Conservation (phyloP, 2,797 vertebrate species). For the Sebastes steindachneri region DNA sequence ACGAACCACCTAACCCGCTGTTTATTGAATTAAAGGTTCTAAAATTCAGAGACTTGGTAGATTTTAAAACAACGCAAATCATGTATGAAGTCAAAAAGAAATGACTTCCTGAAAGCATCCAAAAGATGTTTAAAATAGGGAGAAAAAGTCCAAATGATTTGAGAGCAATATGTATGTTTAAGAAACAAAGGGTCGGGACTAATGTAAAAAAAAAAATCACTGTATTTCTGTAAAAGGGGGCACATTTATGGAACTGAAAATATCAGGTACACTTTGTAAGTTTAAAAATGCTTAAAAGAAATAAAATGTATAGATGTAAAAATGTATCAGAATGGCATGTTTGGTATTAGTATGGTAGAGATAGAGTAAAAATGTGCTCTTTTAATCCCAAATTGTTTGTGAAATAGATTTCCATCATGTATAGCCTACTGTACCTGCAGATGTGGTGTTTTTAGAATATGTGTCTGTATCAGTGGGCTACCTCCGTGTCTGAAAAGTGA, state of each 20-base stretch:
- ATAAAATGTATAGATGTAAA: background rate
- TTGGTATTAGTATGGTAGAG: background rate
- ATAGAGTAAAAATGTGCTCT: background rate
- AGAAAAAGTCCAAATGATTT: background rate
- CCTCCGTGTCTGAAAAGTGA: too few species aligned
- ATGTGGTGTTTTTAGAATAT: background rate
- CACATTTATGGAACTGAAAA: background rate
- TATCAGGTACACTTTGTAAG: background rate
- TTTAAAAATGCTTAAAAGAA: background rate
- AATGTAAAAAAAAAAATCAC: background rate
- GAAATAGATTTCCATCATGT: background rate
- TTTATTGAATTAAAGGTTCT: background rate
- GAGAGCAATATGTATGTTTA: background rate
- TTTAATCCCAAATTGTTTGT: background rate
- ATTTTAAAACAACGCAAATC: background rate
- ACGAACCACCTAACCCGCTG: background rate
- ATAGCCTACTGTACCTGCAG: background rate
- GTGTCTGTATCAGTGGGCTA: too few species aligned
- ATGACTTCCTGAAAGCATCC: background rate
- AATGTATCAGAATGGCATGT: background rate
- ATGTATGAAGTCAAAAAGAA: background rate
- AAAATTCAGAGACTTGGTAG: background rate
- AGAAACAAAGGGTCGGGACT: background rate
- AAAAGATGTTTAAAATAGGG: background rate
- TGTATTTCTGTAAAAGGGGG: background rate